Conservation (phyloP, 2,797 vertebrate species). For the Mergus octosetaceus region DNA sequence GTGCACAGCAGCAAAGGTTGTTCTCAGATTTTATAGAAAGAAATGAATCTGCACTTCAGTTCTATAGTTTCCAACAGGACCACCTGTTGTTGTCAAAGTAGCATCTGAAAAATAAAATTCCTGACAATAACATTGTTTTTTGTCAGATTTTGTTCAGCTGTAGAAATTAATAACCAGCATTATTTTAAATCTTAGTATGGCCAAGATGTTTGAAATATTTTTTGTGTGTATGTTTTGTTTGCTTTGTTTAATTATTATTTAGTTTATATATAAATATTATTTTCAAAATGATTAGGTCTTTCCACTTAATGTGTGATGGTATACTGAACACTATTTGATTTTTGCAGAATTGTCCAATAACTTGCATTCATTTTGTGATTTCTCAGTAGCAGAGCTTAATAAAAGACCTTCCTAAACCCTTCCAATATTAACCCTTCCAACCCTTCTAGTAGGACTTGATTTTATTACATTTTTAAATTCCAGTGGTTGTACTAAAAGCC, state of each 20-base stretch:
- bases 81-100: neutral
- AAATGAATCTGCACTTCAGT: neutral
- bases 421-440: neutral
- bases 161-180: neutral
- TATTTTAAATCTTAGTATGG: neutral
- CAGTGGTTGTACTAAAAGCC: neutral
- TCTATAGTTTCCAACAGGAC: neutral
- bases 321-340: neutral
- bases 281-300: neutral
- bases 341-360: neutral
- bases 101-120: neutral
- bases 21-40: neutral
- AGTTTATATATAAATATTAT: neutral
- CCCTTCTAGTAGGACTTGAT: neutral
- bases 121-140: neutral
- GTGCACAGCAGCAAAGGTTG: neutral
- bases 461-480: neutral
- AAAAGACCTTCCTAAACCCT: neutral
- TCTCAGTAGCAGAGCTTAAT: neutral
- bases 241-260: neutral
- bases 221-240: too few species aligned
- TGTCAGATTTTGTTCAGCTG: neutral
- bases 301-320: neutral
- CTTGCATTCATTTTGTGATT: neutral
- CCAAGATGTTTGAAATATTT: neutral